Base-by-base conservation (phyloP, 1,140 invertebrate species). In the Drosophila chauvacae region DNA sequence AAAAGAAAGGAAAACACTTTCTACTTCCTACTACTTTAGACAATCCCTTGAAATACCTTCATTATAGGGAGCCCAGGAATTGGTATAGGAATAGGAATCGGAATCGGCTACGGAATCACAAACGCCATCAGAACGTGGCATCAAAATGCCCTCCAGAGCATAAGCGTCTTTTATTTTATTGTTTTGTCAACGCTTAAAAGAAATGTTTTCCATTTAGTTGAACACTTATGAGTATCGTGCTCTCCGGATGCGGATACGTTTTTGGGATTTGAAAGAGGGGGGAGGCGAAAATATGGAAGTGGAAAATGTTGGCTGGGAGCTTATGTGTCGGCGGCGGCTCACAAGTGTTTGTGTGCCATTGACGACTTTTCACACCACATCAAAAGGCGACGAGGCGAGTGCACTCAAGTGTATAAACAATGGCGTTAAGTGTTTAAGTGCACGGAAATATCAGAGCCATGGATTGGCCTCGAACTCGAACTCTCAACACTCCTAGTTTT, bases 351-450 rank as follows among this genome's bases (percentile, higher is more conserved):
- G 68, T 77, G 68, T 74, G 75, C 68, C 45, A 72, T 79, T 77
- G 70, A 72, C 84, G 85, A 87, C 84, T 88, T 90, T 88, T 88
- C 81, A 90, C 85, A 85, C 85, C 85, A 81, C 85, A 88, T 88
- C 77, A 88, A 88, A 85, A 83, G 85, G 77, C 85, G 69, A 64
- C 80, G 74, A 75, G 74, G 66, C 75, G 69, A 88, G 85, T 88
- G 85, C 85, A 88, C 85, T 88, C 85, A 88, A 88, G 85, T 88
- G 85, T 88, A 88, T 88, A 88, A 88, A 88, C 85, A 88, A 88
- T 90, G 85, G 85, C 85, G 85, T 90, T 88, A 88, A 88, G 85
- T 88, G 85, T 88, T 88, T 88, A 88, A 88, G 85, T 88, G 85
- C 81, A 90, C 85, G 85, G 85, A 88, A 90, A 90, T 88, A 88